Conservation (phyloP, 2,113 vertebrate species). For the Vombatus ursinus region DNA sequence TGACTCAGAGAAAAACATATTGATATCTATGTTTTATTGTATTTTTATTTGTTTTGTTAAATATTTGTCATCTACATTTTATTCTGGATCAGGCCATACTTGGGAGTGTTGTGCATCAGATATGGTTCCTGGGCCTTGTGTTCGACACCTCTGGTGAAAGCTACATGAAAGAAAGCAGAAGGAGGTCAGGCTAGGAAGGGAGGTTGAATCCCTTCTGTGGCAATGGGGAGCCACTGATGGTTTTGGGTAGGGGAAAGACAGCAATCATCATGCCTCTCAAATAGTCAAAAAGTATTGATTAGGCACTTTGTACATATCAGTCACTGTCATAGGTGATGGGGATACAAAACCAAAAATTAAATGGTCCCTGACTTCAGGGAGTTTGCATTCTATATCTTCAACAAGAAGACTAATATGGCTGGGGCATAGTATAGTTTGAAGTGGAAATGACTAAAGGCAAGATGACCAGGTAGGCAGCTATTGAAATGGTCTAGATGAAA, state of each 20-base stretch:
- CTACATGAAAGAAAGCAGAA: not conserved
- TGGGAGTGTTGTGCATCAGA: not conserved
- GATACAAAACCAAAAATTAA: not conserved
- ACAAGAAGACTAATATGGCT: not conserved
- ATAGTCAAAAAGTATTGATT: not conserved
- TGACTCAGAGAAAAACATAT: not conserved
- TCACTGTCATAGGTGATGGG: not conserved
- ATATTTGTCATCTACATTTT: not conserved
- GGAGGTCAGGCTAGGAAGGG: not conserved
- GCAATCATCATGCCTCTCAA: not conserved
- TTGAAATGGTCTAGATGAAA: not conserved
- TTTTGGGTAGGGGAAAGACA: not conserved
- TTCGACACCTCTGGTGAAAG: not conserved
- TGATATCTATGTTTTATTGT: not conserved
- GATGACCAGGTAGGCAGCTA: not conserved
- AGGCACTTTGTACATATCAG: not conserved
- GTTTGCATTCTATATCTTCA: not conserved
- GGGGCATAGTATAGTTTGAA: not conserved
- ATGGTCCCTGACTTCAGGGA: not conserved
- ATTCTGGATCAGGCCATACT: not conserved
- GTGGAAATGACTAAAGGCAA: not conserved
- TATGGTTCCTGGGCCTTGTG: not conserved
- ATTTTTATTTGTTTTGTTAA: not conserved
- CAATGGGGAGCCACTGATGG: not conserved
- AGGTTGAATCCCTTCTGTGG: not conserved